Conservation (phyloP, 2,113 vertebrate genomes). For the Cyprinodon variegatus region DNA sequence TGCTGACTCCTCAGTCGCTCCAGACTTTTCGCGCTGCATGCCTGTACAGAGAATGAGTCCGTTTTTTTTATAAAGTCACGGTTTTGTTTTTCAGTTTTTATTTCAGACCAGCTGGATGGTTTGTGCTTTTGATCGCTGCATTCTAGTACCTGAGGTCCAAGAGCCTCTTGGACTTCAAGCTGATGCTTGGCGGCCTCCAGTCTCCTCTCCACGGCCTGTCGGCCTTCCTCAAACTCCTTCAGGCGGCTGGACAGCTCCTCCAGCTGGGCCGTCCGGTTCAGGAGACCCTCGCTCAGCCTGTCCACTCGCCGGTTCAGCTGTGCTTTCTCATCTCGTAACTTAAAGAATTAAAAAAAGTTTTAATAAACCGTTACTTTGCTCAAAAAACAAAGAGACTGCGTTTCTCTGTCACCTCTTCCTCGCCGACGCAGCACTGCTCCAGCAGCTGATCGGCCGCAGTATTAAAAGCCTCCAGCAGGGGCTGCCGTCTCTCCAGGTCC, state of each 20-base stretch:
- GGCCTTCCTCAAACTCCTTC: constrained; percentile 94
- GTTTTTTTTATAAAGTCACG: neutral
- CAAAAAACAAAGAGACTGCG: too few relatives aligned
- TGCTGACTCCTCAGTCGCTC: constrained; percentile 92
- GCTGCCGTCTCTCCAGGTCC: constrained; percentile 89
- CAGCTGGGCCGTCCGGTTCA: constrained; percentile 83
- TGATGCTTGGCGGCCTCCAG: constrained; percentile 93
- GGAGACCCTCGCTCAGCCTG: constrained; percentile 85
- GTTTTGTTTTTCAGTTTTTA: neutral
- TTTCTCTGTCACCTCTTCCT: constrained; percentile 81
- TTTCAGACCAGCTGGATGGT: neutral
- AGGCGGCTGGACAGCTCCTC: constrained; percentile 93
- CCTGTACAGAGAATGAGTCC: constrained; percentile 73
- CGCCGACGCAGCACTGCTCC: constrained; percentile 87
- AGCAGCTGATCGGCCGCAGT: constrained; percentile 89
- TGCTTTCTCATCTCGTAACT: constrained; percentile 92
- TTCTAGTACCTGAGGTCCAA: constrained; percentile 85
- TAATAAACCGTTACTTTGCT: neutral
- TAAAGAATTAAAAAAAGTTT: neutral
- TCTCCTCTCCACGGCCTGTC: constrained; percentile 91
- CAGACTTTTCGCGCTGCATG: constrained; percentile 94
- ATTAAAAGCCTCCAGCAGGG: constrained; percentile 90
- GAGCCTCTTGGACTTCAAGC: constrained; percentile 93
- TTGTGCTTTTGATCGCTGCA: neutral
- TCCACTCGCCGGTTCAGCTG: constrained; percentile 89